These are phyloP conservation scores for Phoxinus phoxinus DNA, from an alignment of 2,113 vertebrate genomes.

Conservation along the genomic window DNA sequence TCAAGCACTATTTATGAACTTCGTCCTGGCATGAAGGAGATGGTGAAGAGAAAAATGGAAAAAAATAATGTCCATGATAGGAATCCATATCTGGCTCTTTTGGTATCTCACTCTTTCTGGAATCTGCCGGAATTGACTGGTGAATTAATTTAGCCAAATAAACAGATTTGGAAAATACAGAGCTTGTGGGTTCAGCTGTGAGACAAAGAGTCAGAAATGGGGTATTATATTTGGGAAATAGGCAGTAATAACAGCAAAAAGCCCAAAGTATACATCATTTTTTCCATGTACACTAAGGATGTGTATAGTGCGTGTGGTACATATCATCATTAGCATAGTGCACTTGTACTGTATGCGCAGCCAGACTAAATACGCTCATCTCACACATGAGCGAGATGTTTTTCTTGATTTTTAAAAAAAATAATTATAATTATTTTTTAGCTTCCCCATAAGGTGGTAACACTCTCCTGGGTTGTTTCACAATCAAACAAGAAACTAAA, in stretches of 20 bases:
- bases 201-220: not conserved
- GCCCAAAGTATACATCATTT: fast-evolving
- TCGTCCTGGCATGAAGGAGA: not conserved
- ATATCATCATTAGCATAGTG: not conserved
- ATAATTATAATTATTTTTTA: not conserved
- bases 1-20: conserved; percentile 55
- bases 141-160: conserved; percentile 54
- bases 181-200: not conserved
- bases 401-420: not conserved
- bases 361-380: not conserved
- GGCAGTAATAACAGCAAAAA: not conserved
- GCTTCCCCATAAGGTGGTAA: not conserved
- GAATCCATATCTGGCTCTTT: conserved; percentile 26
- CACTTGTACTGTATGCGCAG: not conserved
- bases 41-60: conserved; percentile 33
- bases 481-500: not conserved
- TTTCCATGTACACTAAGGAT: not conserved
- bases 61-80: conserved; percentile 36
- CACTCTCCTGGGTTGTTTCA: not conserved
- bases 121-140: conserved; percentile 38
- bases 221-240: not conserved
- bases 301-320: not conserved
- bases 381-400: not conserved
- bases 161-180: conserved; percentile 45
- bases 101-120: not conserved